Base-by-base conservation (phyloP, 2,888 invertebrate genomes). In the Drosophila silvestris region DNA sequence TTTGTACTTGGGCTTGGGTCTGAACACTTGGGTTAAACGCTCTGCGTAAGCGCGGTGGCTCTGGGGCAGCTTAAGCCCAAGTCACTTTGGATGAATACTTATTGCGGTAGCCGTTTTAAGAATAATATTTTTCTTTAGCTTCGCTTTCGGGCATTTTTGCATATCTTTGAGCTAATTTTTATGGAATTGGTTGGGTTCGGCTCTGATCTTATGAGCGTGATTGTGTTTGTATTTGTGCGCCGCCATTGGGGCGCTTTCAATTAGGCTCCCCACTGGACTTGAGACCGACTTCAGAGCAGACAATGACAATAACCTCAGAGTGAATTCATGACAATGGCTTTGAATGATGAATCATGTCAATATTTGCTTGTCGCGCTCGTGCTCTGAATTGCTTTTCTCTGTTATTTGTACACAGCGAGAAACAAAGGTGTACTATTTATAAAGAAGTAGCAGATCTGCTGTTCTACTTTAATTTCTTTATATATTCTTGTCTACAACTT, bases 1-100 rank as follows among this genome's bases (percentile, higher is more conserved):
- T 71, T 47, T 53, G 41, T 35, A 39, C 41, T 68, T 52, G 19
- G 44, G 41, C 6, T 28, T 26, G 28, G 51, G 50, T 41, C 37
- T 26, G 51, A 52, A 63, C 32, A 60, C 56, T 63, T 63, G 60
- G 62, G 33, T 47, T 75, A 75, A 58, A 26, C 60, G 70, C 60
- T 71, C 72, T 74, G 86, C 90, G 86, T 86, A 86, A 86, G 56
- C 82, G 89, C 90, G 86, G 90, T 85, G 86, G 89, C 86, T 89
- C 65, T 75, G 74, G 85, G 88, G 80, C 83, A 83, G 79, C 79
- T 88, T 79, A 85, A 77, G 63, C 53, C 26, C 37, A 56, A 70
- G 52, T 59, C 69, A 88, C 69, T 75, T 77, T 74, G 78, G 79
- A 71, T 74, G 81, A 82, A 85, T 87, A 47, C 47, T 47, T 47